These are phyloP conservation scores for Tor tambroides DNA, from an alignment of 2,113 vertebrate species.

Conservation along the genomic window DNA sequence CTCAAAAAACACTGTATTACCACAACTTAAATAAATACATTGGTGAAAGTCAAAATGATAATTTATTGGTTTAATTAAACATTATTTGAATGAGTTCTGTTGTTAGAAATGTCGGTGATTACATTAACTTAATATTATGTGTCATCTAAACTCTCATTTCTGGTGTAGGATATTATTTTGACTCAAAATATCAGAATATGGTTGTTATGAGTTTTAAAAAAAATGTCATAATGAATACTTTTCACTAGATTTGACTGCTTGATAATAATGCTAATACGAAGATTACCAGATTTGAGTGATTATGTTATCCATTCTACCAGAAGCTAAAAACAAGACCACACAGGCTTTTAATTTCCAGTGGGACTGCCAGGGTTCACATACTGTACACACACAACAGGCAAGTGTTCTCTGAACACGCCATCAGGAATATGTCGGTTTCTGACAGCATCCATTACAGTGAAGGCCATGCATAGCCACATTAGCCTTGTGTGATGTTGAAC, in stretches of 20 bases:
- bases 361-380: neutral
- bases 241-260: neutral
- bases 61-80: too few species aligned
- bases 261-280: neutral
- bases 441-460: slow-evolving; percentile 53
- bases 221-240: neutral
- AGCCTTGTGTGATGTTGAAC: slow-evolving; percentile 41
- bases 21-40: too few species aligned
- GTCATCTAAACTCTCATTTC: neutral
- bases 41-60: too few species aligned
- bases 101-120: neutral
- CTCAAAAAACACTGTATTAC: too few species aligned
- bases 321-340: slow-evolving; percentile 25
- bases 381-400: neutral
- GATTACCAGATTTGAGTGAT: neutral
- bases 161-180: neutral
- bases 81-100: neutral
- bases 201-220: neutral
- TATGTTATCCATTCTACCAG: neutral
- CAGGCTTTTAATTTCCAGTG: neutral
- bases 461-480: slow-evolving; percentile 14
- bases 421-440: slow-evolving; percentile 39
- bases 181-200: neutral
- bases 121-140: neutral
- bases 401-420: neutral